A percentile compares a stretch with the other conserved stretches of the same genome.
phyloP scores from a whole-genome alignment of 2,797 vertebrate species.

The Sparus aurata region DNA sequence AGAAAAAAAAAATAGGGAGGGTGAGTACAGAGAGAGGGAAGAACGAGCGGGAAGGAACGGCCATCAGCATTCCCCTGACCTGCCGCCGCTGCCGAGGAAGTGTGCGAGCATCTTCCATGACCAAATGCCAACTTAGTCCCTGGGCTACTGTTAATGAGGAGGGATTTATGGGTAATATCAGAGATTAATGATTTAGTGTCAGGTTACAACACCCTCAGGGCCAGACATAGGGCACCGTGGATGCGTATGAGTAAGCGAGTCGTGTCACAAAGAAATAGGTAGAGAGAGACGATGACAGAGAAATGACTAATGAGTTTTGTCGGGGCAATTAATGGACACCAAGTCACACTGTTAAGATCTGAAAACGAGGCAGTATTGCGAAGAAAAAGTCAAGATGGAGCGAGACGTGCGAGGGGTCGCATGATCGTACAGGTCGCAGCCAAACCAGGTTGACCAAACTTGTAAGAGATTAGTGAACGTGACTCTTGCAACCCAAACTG shows the following conservation, averaged over 20 bases:
- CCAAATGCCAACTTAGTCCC: constrained; percentile 79
- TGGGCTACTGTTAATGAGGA: constrained; percentile 77
- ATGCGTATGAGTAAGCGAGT: constrained; percentile 37
- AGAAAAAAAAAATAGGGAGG: constrained; percentile 11
- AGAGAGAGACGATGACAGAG: constrained; percentile 19
- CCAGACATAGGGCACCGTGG: constrained; percentile 33
- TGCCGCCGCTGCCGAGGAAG: constrained; percentile 54
- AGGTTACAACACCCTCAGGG: constrained; percentile 73
- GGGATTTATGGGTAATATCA: constrained; percentile 82
- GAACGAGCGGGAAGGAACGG: constrained; percentile 45
- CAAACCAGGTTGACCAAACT: neutral
- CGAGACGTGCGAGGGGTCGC: neutral
- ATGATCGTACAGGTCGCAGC: neutral
- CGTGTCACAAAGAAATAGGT: constrained; percentile 35
- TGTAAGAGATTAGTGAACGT: neutral
- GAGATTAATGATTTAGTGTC: constrained; percentile 82
- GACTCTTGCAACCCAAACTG: neutral
- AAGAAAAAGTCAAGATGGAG: neutral
- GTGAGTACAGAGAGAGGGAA: constrained; percentile 23
- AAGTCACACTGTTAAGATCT: neutral
- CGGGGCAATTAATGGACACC: constrained; percentile 1
- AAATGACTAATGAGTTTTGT: constrained; percentile 37
- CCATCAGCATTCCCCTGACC: constrained; percentile 69
- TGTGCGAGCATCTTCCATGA: constrained; percentile 67
- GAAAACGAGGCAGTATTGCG: neutral